These are phyloP conservation scores for Parotocinclus haroldoi DNA, from an alignment of 2,797 vertebrate genomes.

Conservation along the genomic window DNA sequence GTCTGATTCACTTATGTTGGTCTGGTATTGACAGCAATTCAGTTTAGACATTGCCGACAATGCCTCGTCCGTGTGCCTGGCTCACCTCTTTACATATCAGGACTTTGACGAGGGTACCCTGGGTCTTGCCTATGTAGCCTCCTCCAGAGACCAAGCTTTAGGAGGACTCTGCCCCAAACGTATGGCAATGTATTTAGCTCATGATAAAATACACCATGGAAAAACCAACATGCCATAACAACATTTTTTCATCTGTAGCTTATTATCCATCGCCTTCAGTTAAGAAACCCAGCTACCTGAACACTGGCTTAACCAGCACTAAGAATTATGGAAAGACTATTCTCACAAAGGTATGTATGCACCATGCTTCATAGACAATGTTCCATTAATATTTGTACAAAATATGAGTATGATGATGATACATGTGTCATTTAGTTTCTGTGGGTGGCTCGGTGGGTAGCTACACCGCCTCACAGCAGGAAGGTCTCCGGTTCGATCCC, in stretches of 20 bases:
- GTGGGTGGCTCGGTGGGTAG: no score
- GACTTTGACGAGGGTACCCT: slow-evolving; percentile 96
- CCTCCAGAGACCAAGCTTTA: slow-evolving; percentile 83
- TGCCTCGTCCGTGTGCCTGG: slow-evolving; percentile 89
- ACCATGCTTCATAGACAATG: not conserved
- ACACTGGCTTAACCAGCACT: slow-evolving; percentile 97
- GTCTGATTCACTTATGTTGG: not conserved
- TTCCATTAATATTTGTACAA: no score
- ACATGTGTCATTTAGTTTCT: no score
- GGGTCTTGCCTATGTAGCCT: slow-evolving; percentile 93
- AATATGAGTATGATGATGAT: no score
- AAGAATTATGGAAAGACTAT: slow-evolving; percentile 99
- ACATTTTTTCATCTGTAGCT: slow-evolving; percentile 64
- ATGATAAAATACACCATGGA: not conserved
- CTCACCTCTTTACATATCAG: slow-evolving; percentile 97
- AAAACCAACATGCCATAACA: no score
- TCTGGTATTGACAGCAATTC: slow-evolving; percentile 81
- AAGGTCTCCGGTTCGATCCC: no score
- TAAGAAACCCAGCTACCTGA: slow-evolving; percentile 88
- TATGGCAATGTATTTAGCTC: slow-evolving; percentile 47
- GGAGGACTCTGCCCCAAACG: slow-evolving; percentile 94
- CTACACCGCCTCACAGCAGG: no score
- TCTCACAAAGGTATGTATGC: slow-evolving; percentile 85
- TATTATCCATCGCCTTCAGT: slow-evolving; percentile 76
- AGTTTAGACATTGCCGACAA: slow-evolving; percentile 91